Conservation (phyloP, 2,888 invertebrate species). For the Hirtodrosophila histrioides region DNA sequence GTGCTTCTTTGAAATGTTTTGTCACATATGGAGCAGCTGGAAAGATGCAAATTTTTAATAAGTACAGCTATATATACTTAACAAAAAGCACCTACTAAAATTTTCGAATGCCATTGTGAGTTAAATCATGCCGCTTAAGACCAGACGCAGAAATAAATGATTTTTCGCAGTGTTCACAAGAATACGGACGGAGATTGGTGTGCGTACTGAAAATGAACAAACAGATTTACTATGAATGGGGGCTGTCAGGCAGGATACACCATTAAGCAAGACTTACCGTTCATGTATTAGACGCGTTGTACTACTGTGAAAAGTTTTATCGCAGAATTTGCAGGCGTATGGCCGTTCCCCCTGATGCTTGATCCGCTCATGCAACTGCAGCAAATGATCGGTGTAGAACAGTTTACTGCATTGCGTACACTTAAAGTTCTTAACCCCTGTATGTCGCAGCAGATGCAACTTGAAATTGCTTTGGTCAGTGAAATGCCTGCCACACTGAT, state of each 20-base stretch:
- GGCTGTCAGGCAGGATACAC: not conserved
- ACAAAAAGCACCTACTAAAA: slow-evolving; percentile 50
- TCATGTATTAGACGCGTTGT: slow-evolving; percentile 79
- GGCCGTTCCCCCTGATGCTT: slow-evolving; percentile 82
- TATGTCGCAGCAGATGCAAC: slow-evolving; percentile 61
- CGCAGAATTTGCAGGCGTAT: slow-evolving; percentile 76
- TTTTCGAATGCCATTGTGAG: slow-evolving; percentile 56
- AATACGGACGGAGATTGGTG: slow-evolving; percentile 79
- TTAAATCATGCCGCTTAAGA: slow-evolving; percentile 75
- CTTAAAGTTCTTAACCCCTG: slow-evolving; percentile 56
- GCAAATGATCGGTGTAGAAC: slow-evolving; percentile 62
- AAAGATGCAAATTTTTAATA: not conserved
- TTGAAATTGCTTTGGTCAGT: slow-evolving; percentile 71
- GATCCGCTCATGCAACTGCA: slow-evolving; percentile 52
- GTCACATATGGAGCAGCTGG: slow-evolving; percentile 55
- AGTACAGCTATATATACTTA: not conserved
- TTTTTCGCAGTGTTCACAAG: slow-evolving; percentile 74
- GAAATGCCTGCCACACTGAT: slow-evolving; percentile 64
- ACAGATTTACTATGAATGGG: not conserved
- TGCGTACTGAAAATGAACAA: slow-evolving; percentile 63
- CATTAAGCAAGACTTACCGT: slow-evolving; percentile 53
- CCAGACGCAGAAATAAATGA: slow-evolving; percentile 78
- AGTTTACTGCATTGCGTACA: slow-evolving; percentile 46
- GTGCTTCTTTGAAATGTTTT: slow-evolving; percentile 63
- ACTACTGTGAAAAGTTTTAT: slow-evolving; percentile 77